A percentile compares a stretch with the other conserved stretches of the same genome.
Evolutionary conservation across 2,797 vertebrate genomes (phyloP).

Genomic region (Eidolon dupreanum): DNA sequence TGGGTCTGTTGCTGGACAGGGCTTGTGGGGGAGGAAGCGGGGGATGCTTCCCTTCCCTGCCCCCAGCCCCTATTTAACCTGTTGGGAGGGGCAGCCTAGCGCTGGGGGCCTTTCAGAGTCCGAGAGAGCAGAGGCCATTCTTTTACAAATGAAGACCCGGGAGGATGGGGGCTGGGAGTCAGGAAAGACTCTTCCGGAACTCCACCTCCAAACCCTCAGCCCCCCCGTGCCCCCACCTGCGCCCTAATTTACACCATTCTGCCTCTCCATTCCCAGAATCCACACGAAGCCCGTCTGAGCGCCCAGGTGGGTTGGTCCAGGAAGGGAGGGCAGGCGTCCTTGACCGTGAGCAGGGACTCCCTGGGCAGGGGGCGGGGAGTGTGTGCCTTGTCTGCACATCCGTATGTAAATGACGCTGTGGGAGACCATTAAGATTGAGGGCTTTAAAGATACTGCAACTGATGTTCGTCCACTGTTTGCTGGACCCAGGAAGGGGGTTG

Average conservation of each 20-base stretch:
- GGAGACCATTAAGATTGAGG: not conserved
- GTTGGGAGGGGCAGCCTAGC: not conserved
- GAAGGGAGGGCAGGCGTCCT: not conserved
- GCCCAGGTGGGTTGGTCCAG: not conserved
- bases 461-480: not conserved
- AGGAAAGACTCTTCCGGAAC: not conserved
- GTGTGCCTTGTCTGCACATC: not conserved
- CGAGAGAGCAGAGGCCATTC: not conserved
- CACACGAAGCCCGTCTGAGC: not conserved
- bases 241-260: not conserved
- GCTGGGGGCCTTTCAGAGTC: not conserved
- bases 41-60: not conserved
- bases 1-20: not conserved
- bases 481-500: not conserved
- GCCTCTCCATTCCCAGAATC: not conserved
- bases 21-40: accelerated
- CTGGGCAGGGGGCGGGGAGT: not conserved
- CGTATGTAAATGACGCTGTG: slow-evolving; percentile 56
- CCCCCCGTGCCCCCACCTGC: not conserved
- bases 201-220: not conserved
- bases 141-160: not conserved
- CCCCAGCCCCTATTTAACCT: not conserved
- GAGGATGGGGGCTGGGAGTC: not conserved
- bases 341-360: not conserved
- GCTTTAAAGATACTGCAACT: slow-evolving; percentile 45